These are phyloP conservation scores for Agonum fuliginosum DNA, from an alignment of 2,888 invertebrate genomes.

Conservation along the genomic window DNA sequence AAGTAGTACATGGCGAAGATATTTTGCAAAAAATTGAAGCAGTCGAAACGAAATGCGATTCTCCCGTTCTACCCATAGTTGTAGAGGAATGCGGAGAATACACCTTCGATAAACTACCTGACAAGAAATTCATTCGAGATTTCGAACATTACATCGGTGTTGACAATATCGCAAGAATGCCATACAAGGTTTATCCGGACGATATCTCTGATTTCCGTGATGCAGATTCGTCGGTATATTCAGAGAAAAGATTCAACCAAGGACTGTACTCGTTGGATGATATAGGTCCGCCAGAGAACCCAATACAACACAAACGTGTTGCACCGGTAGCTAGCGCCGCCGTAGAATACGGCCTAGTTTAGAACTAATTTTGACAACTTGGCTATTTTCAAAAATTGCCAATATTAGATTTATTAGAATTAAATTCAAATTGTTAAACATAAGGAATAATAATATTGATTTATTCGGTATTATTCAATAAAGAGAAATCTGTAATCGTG, in stretches of 20 bases:
- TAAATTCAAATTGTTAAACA: not conserved
- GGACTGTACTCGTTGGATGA: constrained; percentile 8
- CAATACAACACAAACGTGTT: no score
- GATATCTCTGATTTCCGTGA: constrained; percentile 63
- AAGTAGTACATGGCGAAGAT: constrained; percentile 80
- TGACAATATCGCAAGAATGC: not conserved
- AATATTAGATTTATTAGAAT: not conserved
- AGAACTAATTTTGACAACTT: not conserved
- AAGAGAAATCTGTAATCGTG: not conserved
- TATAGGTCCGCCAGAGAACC: no score
- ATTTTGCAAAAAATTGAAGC: constrained; percentile 78
- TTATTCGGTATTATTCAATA: not conserved
- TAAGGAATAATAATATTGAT: not conserved
- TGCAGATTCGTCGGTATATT: constrained; percentile 62
- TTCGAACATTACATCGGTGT: constrained; percentile 55
- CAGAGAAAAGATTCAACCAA: constrained; percentile 2
- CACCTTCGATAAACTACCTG: constrained; percentile 47
- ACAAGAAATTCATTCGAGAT: constrained; percentile 34
- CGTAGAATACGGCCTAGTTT: not conserved
- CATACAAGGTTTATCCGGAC: constrained; percentile 25
- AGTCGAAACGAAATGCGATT: constrained; percentile 78
- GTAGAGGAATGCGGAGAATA: constrained; percentile 68
- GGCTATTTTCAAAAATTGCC: not conserved
- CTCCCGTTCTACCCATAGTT: constrained; percentile 72
- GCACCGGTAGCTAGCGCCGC: not conserved